Conservation (phyloP, 37 sponge, comb jelly and placozoan species). For the Halisarca cf. caerulea region DNA sequence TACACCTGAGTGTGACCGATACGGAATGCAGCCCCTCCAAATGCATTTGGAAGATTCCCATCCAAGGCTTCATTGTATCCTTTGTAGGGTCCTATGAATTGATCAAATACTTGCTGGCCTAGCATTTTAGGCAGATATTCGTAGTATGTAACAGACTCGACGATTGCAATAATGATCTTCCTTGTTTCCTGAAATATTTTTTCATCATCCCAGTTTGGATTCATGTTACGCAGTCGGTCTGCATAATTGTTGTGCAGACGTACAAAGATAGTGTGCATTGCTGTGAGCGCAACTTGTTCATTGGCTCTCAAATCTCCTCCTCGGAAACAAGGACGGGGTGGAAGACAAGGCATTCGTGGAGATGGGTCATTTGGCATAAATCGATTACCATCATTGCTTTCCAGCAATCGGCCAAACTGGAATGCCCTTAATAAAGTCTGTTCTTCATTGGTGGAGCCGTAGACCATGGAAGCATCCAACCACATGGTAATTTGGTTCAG, state of each 20-base stretch:
- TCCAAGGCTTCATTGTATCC: slow-evolving; percentile 71
- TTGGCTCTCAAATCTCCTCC: slow-evolving; percentile 15
- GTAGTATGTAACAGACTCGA: slow-evolving; percentile 73
- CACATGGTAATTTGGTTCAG: slow-evolving; percentile 81
- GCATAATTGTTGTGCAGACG: slow-evolving; percentile 96
- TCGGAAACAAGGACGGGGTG: neutral
- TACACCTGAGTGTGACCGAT: slow-evolving; percentile 86
- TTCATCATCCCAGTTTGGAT: slow-evolving; percentile 92
- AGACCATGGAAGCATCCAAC: slow-evolving; percentile 85
- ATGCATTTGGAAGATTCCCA: slow-evolving; percentile 67
- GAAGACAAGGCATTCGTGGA: neutral
- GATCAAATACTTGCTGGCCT: slow-evolving; percentile 45
- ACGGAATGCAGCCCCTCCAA: slow-evolving; percentile 87
- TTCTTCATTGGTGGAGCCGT: slow-evolving; percentile 67
- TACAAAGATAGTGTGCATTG: slow-evolving; percentile 94
- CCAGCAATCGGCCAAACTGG: slow-evolving; percentile 44
- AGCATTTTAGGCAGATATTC: slow-evolving; percentile 88
- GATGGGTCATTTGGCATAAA: slow-evolving; percentile 2
- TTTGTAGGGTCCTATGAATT: slow-evolving; percentile 49
- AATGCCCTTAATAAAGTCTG: slow-evolving; percentile 15
- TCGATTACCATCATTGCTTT: slow-evolving; percentile 12
- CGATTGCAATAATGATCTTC: slow-evolving; percentile 85
- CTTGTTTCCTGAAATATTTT: slow-evolving; percentile 84
- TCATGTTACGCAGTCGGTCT: slow-evolving; percentile 48
- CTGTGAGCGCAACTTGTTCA: slow-evolving; percentile 32